A percentile compares a stretch with the other conserved stretches of the same genome.
Conservation (phyloP, 2,797 vertebrate species). For the Balearica regulorum region DNA sequence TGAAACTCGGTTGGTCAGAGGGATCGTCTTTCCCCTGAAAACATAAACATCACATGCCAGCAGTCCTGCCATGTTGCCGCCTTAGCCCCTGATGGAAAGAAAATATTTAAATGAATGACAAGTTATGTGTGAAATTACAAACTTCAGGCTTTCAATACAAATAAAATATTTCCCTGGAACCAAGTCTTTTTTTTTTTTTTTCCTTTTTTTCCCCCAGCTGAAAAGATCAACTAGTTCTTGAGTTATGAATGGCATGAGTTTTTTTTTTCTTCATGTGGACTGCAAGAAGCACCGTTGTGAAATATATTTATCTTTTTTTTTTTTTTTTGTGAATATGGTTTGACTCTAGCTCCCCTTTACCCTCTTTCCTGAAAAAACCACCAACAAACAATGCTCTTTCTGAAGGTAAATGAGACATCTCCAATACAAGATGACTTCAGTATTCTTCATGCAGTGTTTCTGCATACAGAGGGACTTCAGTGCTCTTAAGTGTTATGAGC, state of each 20-base stretch:
- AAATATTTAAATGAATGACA: not conserved
- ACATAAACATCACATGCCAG: not conserved
- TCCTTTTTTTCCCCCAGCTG: not conserved
- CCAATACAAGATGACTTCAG: not conserved
- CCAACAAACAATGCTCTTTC: not conserved
- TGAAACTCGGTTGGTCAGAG: not conserved
- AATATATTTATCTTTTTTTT: not conserved
- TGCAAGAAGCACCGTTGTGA: not conserved
- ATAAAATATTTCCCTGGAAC: not conserved
- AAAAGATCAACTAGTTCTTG: not conserved
- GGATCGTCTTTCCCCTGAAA: not conserved
- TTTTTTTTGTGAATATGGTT: not conserved
- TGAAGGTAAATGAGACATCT: not conserved
- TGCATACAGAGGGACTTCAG: not conserved
- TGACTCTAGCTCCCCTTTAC: not conserved
- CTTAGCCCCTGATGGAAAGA: not conserved
- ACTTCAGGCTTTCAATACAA: not conserved
- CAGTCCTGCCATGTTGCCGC: not conserved
- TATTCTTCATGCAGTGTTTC: not conserved
- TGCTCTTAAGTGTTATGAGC: not conserved
- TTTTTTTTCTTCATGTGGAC: not conserved
- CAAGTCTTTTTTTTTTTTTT: not conserved
- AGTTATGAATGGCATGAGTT: not conserved
- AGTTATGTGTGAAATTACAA: not conserved
- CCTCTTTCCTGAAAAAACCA: not conserved